Evolutionary conservation across 2,888 invertebrate species (phyloP).

Genomic region (Andrena praecox): DNA sequence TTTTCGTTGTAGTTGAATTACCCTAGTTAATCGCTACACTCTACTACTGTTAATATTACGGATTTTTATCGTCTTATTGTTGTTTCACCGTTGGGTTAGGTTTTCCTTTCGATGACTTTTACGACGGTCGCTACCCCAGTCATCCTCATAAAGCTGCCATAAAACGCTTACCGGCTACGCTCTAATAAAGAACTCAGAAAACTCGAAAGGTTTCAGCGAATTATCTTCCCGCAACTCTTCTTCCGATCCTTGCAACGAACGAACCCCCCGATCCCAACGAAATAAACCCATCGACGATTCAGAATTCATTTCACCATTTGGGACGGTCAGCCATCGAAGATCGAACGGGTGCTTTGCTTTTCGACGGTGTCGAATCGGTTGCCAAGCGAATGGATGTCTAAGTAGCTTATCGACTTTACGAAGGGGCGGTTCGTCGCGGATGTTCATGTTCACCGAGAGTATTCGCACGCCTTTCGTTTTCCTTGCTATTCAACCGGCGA

Average conservation of each 20-base stretch:
- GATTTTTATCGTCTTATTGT: constrained; percentile 68
- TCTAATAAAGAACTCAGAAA: constrained; percentile 60
- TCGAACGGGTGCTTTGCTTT: constrained; percentile 54
- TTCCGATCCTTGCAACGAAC: constrained; percentile 55
- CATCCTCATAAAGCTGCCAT: constrained; percentile 79
- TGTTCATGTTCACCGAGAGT: constrained; percentile 33
- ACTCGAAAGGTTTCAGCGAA: constrained; percentile 57
- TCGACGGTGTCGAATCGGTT: constrained; percentile 20
- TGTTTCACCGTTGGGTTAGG: constrained; percentile 75
- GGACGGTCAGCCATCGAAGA: background rate
- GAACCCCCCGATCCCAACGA: constrained; percentile 4
- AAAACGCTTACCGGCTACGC: constrained; percentile 73
- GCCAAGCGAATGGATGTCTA: constrained; percentile 1
- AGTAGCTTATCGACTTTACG: constrained; percentile 53
- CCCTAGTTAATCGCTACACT: constrained; percentile 65
- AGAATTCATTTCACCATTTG: background rate
- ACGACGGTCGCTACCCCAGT: constrained; percentile 68
- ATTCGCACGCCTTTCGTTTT: constrained; percentile 28
- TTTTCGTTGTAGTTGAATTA: constrained; percentile 66
- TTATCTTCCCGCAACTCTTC: constrained; percentile 57
- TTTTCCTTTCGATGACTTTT: constrained; percentile 71
- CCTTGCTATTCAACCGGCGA: constrained; percentile 27
- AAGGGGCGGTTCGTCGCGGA: constrained; percentile 21
- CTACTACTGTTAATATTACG: constrained; percentile 69
- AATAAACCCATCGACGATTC: background rate